Evolutionary conservation across 2,888 invertebrate genomes (phyloP).

Genomic region (Eulithis prunata): DNA sequence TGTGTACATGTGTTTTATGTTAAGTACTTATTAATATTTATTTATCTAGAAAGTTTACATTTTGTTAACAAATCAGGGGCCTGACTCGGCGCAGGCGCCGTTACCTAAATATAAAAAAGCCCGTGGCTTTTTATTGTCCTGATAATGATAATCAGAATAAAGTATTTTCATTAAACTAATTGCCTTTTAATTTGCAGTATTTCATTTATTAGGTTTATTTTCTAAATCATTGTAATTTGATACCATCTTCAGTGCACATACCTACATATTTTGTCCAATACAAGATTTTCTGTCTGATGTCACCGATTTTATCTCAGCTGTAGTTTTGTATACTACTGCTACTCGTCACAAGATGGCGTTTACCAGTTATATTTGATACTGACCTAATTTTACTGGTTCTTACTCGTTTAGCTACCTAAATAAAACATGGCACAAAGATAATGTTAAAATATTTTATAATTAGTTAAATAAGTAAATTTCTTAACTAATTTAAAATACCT

Average conservation of each 20-base stretch:
- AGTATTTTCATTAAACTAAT: constrained; percentile 70
- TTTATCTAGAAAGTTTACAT: neutral
- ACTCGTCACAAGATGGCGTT: constrained; percentile 62
- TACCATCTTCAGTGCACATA: too few relatives aligned
- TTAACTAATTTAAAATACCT: too few relatives aligned
- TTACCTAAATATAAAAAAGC: constrained; percentile 84
- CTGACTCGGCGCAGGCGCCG: constrained; percentile 74
- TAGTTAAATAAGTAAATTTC: too few relatives aligned
- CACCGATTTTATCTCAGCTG: constrained; percentile 1
- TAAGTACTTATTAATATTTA: too few relatives aligned
- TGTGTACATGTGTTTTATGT: too few relatives aligned
- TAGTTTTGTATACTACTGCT: constrained; percentile 36
- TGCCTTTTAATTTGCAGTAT: constrained; percentile 57
- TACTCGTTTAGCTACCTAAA: too few relatives aligned
- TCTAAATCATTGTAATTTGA: too few relatives aligned
- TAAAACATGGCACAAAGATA: constrained; percentile 1
- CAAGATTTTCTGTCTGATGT: neutral
- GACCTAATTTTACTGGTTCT: too few relatives aligned
- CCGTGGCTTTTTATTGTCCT: constrained; percentile 84
- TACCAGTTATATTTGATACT: too few relatives aligned
- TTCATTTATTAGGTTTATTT: neutral
- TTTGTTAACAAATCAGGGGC: constrained; percentile 49
- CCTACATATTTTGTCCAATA: neutral
- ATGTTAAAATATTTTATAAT: too few relatives aligned
- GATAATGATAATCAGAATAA: constrained; percentile 87